phyloP scores from a whole-genome alignment of 2,888 invertebrate genomes.

The Hanleya hanleyi region DNA sequence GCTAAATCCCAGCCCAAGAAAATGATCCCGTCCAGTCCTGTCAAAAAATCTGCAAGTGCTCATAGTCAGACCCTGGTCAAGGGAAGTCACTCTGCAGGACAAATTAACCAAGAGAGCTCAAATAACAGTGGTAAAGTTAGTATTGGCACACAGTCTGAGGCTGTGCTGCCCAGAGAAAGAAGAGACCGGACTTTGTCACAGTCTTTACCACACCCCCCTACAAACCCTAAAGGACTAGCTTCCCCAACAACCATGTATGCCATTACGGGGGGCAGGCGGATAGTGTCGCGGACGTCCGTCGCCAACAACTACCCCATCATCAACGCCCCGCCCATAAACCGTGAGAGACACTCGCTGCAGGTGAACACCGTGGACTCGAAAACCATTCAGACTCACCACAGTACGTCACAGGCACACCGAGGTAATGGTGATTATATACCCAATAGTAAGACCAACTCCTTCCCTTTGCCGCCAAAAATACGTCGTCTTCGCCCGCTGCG shows the following conservation, averaged over 20 bases:
- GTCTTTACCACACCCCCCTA: not conserved
- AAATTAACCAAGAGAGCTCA: too few species aligned
- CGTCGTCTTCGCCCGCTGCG: not conserved
- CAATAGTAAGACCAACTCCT: not conserved
- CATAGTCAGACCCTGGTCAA: too few species aligned
- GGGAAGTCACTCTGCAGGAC: too few species aligned
- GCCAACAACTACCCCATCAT: constrained; percentile 56
- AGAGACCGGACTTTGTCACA: not conserved
- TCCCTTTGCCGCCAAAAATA: not conserved
- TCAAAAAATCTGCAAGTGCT: too few species aligned
- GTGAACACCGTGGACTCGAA: not conserved
- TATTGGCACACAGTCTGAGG: constrained; percentile 2
- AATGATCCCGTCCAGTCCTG: too few species aligned
- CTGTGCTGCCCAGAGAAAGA: not conserved
- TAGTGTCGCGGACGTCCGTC: constrained; percentile 60
- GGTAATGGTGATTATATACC: not conserved
- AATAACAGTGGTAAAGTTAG: not conserved
- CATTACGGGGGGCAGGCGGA: constrained; percentile 31
- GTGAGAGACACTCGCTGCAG: not conserved
- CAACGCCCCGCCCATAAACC: not conserved
- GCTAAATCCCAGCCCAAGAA: too few species aligned
- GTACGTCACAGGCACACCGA: not conserved
- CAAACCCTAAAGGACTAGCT: not conserved
- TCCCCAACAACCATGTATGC: constrained; percentile 6
- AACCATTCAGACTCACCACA: not conserved